These are phyloP conservation scores for Pomacea maculata DNA, from an alignment of 1,140 invertebrate species.

Conservation along the genomic window DNA sequence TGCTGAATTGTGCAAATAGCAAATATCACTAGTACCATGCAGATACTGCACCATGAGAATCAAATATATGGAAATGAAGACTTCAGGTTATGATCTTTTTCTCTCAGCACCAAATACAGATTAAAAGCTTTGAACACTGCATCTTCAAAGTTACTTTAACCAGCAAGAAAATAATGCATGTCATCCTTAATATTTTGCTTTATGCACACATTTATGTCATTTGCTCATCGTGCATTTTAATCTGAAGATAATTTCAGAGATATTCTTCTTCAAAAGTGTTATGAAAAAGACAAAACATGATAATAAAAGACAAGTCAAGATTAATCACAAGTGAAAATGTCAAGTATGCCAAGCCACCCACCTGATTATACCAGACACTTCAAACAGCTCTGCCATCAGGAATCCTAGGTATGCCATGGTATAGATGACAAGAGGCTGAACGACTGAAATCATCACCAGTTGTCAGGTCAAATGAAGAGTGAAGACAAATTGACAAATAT, in stretches of 20 bases:
- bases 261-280: neutral
- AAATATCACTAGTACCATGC: neutral
- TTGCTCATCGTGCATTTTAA: conserved; percentile 62
- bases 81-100: neutral
- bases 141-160: too few species aligned
- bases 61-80: neutral
- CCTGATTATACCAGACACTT: conserved; percentile 91
- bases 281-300: neutral
- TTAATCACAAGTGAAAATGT: neutral
- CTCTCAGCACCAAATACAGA: too few species aligned
- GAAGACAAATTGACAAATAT: neutral
- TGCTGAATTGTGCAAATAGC: conserved; percentile 70
- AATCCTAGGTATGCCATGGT: conserved; percentile 98
- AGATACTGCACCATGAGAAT: neutral
- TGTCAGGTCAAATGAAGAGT: neutral
- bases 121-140: too few species aligned
- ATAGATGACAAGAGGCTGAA: conserved; percentile 98
- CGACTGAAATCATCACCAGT: conserved; percentile 74
- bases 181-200: conserved; percentile 82
- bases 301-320: conserved; percentile 11
- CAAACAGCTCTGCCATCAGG: conserved; percentile 96
- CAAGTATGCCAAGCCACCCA: conserved; percentile 24
- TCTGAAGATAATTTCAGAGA: neutral
- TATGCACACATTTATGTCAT: conserved; percentile 98
- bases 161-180: neutral